Conservation (phyloP, 2,797 vertebrate genomes). For the Dicrostonyx torquatus region DNA sequence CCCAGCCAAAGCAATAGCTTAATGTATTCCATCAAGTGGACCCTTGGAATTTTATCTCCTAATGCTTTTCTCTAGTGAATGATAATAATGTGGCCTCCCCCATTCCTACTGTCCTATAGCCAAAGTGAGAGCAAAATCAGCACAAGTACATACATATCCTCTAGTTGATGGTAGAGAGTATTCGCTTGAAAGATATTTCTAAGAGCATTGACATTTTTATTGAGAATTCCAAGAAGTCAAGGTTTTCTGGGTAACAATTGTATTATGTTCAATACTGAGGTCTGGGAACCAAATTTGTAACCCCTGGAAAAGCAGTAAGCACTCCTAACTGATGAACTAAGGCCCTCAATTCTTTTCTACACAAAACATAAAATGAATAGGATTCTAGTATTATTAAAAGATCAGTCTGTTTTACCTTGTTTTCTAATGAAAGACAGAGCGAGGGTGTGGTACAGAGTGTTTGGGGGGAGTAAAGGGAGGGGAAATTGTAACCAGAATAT, state of each 20-base stretch:
- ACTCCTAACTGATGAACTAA: background rate
- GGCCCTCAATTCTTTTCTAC: background rate
- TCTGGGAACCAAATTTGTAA: background rate
- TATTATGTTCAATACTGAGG: background rate
- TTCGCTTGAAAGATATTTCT: slow-evolving; percentile 45
- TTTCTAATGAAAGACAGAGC: background rate
- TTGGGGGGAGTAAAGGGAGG: background rate
- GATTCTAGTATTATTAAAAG: background rate
- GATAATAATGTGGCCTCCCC: slow-evolving; percentile 27
- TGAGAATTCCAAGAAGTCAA: slow-evolving; percentile 55
- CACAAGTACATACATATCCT: background rate
- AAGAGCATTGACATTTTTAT: slow-evolving; percentile 55
- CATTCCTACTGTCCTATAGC: background rate
- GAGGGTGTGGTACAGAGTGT: fast-evolving
- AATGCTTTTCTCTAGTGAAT: background rate
- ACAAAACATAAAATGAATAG: background rate
- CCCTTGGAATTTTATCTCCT: background rate
- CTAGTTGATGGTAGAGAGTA: background rate
- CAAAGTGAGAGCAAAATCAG: slow-evolving; percentile 25
- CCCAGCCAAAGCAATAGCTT: background rate
- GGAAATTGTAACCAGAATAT: background rate
- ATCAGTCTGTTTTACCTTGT: background rate
- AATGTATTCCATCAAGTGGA: background rate
- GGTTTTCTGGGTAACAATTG: slow-evolving; percentile 42
- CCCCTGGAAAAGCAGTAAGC: background rate